phyloP scores from a whole-genome alignment of 53 echinoderm and acorn worm genomes.

The Patiria pectinifera region DNA sequence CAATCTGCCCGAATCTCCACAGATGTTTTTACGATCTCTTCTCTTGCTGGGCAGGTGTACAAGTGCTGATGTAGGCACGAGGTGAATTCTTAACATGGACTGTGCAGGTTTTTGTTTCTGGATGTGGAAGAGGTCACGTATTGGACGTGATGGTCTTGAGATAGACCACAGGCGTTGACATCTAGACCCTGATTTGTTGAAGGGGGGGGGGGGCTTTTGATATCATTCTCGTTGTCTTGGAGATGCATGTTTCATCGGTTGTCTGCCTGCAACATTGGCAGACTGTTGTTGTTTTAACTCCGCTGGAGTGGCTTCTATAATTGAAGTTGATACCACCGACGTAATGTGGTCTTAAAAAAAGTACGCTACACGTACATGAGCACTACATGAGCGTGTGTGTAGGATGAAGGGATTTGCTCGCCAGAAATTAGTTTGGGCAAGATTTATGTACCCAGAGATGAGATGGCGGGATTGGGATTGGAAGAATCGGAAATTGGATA shows the following conservation, averaged over 20 bases:
- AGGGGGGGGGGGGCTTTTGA: not conserved
- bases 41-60: not conserved
- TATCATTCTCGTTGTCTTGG: not conserved
- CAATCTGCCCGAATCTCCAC: slow-evolving; percentile 44
- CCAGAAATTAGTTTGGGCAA: not conserved
- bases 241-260: not conserved
- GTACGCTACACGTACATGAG: too few species aligned
- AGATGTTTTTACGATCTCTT: slow-evolving; percentile 41
- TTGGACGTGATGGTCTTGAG: slow-evolving; percentile 5
- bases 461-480: not conserved
- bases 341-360: not conserved
- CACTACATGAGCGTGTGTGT: not conserved
- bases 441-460: not conserved
- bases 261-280: not conserved
- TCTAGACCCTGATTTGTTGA: slow-evolving; percentile 19
- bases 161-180: slow-evolving; percentile 8
- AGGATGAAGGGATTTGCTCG: not conserved
- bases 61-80: slow-evolving; percentile 22
- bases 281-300: not conserved
- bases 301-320: not conserved
- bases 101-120: slow-evolving; percentile 9
- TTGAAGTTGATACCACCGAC: not conserved
- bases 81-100: slow-evolving; percentile 32
- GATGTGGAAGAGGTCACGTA: slow-evolving; percentile 6
- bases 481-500: not conserved